Evolutionary conservation across 1,140 invertebrate genomes (phyloP).

Genomic region (Magallana angulata): DNA sequence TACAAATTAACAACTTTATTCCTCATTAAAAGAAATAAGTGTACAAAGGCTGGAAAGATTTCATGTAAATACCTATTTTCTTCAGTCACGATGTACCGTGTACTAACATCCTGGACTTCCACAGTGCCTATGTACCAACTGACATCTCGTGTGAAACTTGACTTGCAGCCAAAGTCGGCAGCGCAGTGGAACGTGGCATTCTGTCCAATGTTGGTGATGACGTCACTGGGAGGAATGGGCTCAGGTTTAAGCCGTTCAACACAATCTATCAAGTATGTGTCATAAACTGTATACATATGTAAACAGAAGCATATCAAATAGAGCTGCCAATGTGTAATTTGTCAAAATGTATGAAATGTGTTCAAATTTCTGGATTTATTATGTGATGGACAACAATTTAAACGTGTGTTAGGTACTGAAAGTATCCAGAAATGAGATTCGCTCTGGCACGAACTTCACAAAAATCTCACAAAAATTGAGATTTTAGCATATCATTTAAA

Average conservation of each 20-base stretch:
- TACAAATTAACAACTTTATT: too few relatives aligned
- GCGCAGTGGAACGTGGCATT: conserved; percentile 18
- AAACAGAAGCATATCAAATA: not conserved
- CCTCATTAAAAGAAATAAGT: too few relatives aligned
- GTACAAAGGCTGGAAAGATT: too few relatives aligned
- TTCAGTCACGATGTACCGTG: not conserved
- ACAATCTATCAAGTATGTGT: not conserved
- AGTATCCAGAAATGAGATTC: too few relatives aligned
- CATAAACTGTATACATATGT: not conserved
- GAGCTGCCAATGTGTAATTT: too few relatives aligned
- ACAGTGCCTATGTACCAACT: not conserved
- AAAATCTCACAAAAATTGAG: too few relatives aligned
- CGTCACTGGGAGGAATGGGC: not conserved
- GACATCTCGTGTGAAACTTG: not conserved
- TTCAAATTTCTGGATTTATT: too few relatives aligned
- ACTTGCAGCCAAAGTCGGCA: not conserved
- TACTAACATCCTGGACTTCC: not conserved
- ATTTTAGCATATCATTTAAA: too few relatives aligned
- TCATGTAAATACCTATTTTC: not conserved
- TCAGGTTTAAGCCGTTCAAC: not conserved
- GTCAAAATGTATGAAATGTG: too few relatives aligned
- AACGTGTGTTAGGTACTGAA: too few relatives aligned
- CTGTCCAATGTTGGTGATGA: not conserved
- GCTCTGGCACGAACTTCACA: too few relatives aligned
- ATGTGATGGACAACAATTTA: too few relatives aligned